Base-by-base conservation (phyloP, 2,113 vertebrate species). In the Apteryx owenii region DNA sequence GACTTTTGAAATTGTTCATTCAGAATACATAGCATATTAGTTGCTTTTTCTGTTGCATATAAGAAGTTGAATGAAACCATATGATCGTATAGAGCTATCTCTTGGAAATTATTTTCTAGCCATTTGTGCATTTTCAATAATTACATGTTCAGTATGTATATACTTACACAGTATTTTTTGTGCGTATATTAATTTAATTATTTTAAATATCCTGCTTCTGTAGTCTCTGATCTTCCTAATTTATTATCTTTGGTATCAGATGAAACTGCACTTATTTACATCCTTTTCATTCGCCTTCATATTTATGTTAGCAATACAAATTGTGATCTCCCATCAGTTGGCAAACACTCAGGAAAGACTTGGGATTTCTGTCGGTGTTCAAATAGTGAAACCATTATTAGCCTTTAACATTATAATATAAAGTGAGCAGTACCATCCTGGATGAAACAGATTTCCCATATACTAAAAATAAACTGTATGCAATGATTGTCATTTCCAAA, bases 371-470 rank as follows among this genome's bases (percentile, higher is more conserved):
- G 53, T n/a, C 88, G 64, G 70, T 85, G 53, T 62, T 93, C 65
- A 93, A 89, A 86, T 82, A 89, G 42, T 84, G 96, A 91, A 93
- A 83, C 44, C 61, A 62, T 88, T 88, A 29, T 33, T 89, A 71
- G 54, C 88, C 68, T 96, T 97, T 65, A 90, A 48, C 36, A 76
- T 56, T 80, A 21, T 76, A 56, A 93, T 75, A 13, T 4, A 68
- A 94, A 89, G 19, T 75, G 51, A 92, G n/a, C 25, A 85, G 36
- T 92, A 76, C 42, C 10, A 76, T 73, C 72, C 72, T 81, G 56
- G 46, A 93, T 93, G 62, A 88, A 81, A 83, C 33, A 71, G 81
- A 77, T 93, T 56, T 95, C 58, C 62, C 1, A 2, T 70, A 17
- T 44, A 81, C 23, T 80, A 54, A 88, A 92, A 95, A 46, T 42